A percentile compares a stretch with the other conserved stretches of the same genome.
Evolutionary conservation across 2,797 vertebrate genomes (phyloP).

Genomic region (Loris lydekkerianus): DNA sequence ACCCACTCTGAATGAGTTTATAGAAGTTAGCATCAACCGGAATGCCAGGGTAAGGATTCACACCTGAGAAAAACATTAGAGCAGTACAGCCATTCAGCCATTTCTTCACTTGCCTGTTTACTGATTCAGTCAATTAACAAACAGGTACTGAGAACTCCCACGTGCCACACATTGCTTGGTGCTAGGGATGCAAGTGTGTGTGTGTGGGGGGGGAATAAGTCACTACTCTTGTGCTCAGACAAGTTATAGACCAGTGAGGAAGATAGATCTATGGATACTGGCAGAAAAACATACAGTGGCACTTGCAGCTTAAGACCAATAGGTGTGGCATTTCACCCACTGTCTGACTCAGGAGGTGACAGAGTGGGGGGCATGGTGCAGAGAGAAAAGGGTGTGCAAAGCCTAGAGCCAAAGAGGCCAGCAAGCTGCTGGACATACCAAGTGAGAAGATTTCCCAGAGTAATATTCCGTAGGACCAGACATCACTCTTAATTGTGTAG

Average conservation of each 20-base stretch:
- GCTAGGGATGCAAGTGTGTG: neutral
- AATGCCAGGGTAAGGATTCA: conserved; percentile 97
- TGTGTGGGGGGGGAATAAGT: neutral
- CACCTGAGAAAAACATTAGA: conserved; percentile 88
- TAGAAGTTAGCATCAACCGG: conserved; percentile 95
- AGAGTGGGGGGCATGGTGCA: fast-evolving
- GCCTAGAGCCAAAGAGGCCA: neutral
- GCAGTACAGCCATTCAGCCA: neutral
- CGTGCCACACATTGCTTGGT: neutral
- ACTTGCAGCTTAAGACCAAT: neutral
- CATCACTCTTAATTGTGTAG: conserved; percentile 97
- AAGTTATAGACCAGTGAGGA: neutral
- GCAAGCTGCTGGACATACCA: conserved; percentile 88
- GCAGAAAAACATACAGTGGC: neutral
- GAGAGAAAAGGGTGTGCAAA: neutral
- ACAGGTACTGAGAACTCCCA: neutral
- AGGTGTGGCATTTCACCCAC: too few relatives aligned
- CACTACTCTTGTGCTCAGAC: neutral
- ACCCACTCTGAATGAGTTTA: conserved; percentile 94
- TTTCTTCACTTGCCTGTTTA: too few relatives aligned
- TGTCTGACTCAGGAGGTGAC: neutral
- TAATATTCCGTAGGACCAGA: conserved; percentile 98
- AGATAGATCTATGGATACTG: neutral
- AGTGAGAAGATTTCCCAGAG: conserved; percentile 99
- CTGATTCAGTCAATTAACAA: neutral